Evolutionary conservation across 2,113 vertebrate species (phyloP), one percentile per base, ranked within the genome.

Genomic region (Onychostruthus taczanowskii): DNA sequence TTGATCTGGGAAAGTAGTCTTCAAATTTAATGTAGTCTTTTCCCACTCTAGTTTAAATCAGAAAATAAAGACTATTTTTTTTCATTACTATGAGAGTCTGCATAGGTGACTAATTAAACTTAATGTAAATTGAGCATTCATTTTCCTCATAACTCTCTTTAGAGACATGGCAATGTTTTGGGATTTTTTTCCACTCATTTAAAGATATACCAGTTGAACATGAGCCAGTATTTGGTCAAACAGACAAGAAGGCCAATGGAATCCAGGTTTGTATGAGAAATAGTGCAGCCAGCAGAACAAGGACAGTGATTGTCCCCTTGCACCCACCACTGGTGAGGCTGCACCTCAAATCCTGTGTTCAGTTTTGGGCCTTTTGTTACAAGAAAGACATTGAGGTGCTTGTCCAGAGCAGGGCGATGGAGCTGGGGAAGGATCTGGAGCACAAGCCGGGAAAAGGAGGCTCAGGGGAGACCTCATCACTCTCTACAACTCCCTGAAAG

Each of bases 261-360:
- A 37, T 44, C 16, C 21, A 37, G 26, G 13, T 6, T n/a, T 46
- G 8, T 41, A 9, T 26, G 35, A 67, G 35, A 53, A 76, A n/a
- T 9, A 50, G 6, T 8, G 12, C 43, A 26, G 30, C 10, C 26
- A 63, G n/a, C 11, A 63, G 47, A 53, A 68, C 10, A 3, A 63
- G 12, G 24, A 2, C 27, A 33, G 39, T 9, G 26, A 37, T 27
- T 4, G 0, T 26, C 1, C 2, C 7, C 11, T 19, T 33, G 11
- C 33, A 22, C 19, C 21, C 0, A 0, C 4, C 14, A 41, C 7
- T 27, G 11, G 14, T 47, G 44, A 22, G 26, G 22, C 23, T 4
- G 4, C 12, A 47, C 5, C 19, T 63, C 20, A 9, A 56, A 11
- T 33, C 7, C 11, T 19, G 5, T 16, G 27, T 9, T 49, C 11